These are phyloP conservation scores for Crocuta crocuta DNA, from an alignment of 2,113 vertebrate species.

Conservation along the genomic window DNA sequence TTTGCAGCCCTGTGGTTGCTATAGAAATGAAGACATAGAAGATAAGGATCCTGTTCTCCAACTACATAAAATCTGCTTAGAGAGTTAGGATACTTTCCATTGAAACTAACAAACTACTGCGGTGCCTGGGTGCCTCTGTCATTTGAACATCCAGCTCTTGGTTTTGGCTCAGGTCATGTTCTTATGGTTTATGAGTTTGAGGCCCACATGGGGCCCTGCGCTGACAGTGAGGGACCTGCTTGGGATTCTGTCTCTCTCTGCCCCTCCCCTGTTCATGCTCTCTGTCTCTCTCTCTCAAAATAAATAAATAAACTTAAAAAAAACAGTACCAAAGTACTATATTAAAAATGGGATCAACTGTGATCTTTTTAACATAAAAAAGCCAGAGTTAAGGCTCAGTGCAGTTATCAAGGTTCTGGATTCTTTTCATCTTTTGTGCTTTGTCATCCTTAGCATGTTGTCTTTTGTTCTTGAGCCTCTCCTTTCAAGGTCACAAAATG, in stretches of 20 bases:
- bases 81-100: background rate
- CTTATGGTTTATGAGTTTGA: too few species aligned
- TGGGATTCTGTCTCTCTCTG: too few species aligned
- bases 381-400: background rate
- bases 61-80: background rate
- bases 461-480: background rate
- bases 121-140: too few species aligned
- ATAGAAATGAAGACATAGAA: background rate
- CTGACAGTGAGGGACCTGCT: too few species aligned
- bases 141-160: too few species aligned
- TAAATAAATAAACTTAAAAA: too few species aligned
- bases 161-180: too few species aligned
- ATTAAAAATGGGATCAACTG: background rate
- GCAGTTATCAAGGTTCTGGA: background rate
- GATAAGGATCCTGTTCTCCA: background rate
- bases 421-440: conserved; percentile 3
- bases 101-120: conserved; percentile 44
- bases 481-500: conserved; percentile 25
- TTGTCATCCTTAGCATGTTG: background rate
- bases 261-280: too few species aligned
- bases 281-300: too few species aligned
- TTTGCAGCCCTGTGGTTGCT: background rate
- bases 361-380: conserved; percentile 29
- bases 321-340: conserved; percentile 20
- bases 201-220: too few species aligned